Percentiles rank a stretch among this genome's conserved stretches.
Conservation (phyloP, 2,797 vertebrate species). For the Schizopygopsis malacanthus region DNA sequence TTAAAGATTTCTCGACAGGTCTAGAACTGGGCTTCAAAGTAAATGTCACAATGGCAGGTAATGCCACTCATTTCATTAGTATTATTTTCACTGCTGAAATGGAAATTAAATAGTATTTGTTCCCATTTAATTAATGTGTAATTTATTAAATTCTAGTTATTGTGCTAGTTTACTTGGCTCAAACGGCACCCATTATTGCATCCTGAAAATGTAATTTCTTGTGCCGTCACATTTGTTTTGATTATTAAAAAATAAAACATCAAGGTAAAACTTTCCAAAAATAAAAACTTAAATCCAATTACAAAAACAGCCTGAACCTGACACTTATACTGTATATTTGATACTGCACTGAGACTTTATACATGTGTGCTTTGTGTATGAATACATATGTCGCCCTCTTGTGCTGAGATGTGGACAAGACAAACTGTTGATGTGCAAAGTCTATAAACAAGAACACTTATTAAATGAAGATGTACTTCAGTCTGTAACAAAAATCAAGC, state of each 20-base stretch:
- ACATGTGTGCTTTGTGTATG: conserved; percentile 2
- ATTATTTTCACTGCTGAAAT: conserved; percentile 27
- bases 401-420: conserved; percentile 47
- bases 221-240: conserved; percentile 38
- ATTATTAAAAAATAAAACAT: conserved; percentile 40
- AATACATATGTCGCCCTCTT: conserved; percentile 41
- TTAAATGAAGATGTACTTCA: conserved; percentile 23
- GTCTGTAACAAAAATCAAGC: conserved; percentile 46
- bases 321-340: conserved; percentile 37
- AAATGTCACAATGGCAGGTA: background rate
- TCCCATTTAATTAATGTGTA: conserved; percentile 38
- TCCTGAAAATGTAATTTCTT: conserved; percentile 30
- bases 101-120: background rate
- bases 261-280: conserved; percentile 7
- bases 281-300: background rate
- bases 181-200: conserved; percentile 47
- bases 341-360: conserved; percentile 47
- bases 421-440: conserved; percentile 38
- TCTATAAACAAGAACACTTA: conserved; percentile 50
- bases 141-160: conserved; percentile 53
- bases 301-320: conserved; percentile 32
- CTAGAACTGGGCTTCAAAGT: background rate
- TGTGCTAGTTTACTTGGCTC: conserved; percentile 53
- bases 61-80: background rate
- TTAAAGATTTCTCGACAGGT: background rate